Conservation (phyloP, 2,888 invertebrate genomes). For the Agriotes lineatus region DNA sequence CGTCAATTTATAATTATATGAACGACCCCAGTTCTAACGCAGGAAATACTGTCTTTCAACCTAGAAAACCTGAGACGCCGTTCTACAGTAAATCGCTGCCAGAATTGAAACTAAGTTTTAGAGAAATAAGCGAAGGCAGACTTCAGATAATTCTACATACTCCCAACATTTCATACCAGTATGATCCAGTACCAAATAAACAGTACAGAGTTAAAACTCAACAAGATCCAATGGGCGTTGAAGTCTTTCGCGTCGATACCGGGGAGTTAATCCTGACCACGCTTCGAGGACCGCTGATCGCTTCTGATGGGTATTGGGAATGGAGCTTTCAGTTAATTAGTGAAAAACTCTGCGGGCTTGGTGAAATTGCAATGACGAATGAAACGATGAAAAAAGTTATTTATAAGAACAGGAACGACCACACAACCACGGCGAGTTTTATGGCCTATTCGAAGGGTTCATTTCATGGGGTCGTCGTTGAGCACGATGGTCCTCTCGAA, state of each 20-base stretch:
- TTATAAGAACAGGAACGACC: constrained; percentile 67
- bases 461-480: constrained; percentile 71
- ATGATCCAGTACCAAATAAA: constrained; percentile 33
- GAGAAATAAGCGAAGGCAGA: constrained; percentile 48
- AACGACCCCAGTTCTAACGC: constrained; percentile 28
- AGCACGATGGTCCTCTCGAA: constrained; percentile 70
- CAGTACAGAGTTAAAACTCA: constrained; percentile 46
- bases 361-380: constrained; percentile 66
- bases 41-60: neutral
- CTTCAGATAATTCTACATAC: constrained; percentile 51
- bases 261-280: constrained; percentile 68
- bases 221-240: constrained; percentile 50
- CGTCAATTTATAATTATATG: constrained; percentile 59
- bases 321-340: constrained; percentile 70
- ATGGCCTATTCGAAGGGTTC: constrained; percentile 68
- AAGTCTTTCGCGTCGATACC: constrained; percentile 50
- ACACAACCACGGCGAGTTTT: constrained; percentile 68
- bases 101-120: constrained; percentile 50
- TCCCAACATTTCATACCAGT: constrained; percentile 26
- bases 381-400: constrained; percentile 61
- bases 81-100: constrained; percentile 24
- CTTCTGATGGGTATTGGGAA: constrained; percentile 73
- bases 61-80: constrained; percentile 11
- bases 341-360: constrained; percentile 71
- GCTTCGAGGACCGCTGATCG: constrained; percentile 71